Conservation (phyloP, 2,797 vertebrate species). For the Lutjanus campechanus region DNA sequence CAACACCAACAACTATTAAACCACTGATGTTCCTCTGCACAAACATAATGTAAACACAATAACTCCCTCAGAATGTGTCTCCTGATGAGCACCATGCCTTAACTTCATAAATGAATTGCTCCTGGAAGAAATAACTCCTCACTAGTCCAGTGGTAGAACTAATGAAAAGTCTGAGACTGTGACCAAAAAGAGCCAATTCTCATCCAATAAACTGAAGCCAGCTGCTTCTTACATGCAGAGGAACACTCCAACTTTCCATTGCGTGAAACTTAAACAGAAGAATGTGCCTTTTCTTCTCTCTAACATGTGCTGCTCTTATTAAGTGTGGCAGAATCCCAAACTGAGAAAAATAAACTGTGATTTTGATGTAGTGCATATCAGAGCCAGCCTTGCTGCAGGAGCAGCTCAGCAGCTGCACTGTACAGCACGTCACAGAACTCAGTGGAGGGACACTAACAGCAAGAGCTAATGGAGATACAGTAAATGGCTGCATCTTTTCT, state of each 20-base stretch:
- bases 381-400: conserved; percentile 13
- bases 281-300: conserved; percentile 63
- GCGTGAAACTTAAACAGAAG: conserved; percentile 55
- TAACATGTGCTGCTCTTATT: conserved; percentile 59
- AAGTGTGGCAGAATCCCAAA: conserved; percentile 43
- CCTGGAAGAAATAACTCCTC: conserved; percentile 3
- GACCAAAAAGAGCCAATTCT: conserved; percentile 23
- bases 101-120: conserved; percentile 11
- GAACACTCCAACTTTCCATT: conserved; percentile 68
- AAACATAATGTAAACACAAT: background rate
- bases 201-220: conserved; percentile 54
- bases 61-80: background rate
- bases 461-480: conserved; percentile 25
- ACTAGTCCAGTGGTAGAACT: conserved; percentile 1
- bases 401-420: conserved; percentile 35
- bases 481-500: conserved; percentile 11
- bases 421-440: background rate
- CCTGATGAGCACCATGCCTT: background rate
- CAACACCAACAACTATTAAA: background rate
- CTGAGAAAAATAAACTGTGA: conserved; percentile 45
- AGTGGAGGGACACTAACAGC: conserved; percentile 1
- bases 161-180: conserved; percentile 5
- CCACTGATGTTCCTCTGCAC: background rate
- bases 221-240: conserved; percentile 59
- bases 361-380: conserved; percentile 30